Conservation (phyloP, 1,140 invertebrate species). For the Cydia fagiglandana region DNA sequence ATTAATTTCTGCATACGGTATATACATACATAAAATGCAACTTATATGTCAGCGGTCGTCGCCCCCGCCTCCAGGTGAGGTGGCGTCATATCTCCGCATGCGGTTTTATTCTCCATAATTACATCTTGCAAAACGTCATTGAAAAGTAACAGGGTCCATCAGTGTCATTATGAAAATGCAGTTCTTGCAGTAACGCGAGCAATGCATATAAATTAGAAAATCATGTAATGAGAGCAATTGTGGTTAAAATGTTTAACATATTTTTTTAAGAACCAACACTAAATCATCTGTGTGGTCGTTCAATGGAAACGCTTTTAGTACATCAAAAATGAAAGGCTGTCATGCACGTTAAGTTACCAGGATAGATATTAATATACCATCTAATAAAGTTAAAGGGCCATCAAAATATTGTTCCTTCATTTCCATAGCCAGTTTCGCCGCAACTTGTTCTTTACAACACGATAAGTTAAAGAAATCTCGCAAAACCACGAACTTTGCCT, state of each 20-base stretch:
- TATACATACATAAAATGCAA: background rate
- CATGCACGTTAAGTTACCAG: no score
- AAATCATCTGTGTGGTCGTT: no score
- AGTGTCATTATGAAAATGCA: background rate
- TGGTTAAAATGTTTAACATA: background rate
- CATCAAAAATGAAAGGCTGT: no score
- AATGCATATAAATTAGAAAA: background rate
- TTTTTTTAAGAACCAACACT: no score
- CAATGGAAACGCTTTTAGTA: no score
- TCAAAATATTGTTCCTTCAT: background rate
- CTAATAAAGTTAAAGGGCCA: background rate
- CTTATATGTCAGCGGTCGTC: slow-evolving; percentile 2
- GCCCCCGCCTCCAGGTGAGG: background rate
- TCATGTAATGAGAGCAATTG: background rate
- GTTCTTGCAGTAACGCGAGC: background rate
- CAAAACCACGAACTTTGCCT: slow-evolving; percentile 17
- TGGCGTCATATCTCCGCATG: background rate
- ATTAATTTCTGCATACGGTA: background rate
- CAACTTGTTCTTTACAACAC: slow-evolving; percentile 2
- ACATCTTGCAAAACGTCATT: slow-evolving; percentile 16
- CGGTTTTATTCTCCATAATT: slow-evolving; percentile 20
- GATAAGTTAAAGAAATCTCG: background rate
- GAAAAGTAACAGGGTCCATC: background rate
- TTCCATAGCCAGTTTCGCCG: background rate
- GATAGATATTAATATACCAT: background rate